Base-by-base conservation (phyloP, 2,797 vertebrate species). In the Lophius americanus region DNA sequence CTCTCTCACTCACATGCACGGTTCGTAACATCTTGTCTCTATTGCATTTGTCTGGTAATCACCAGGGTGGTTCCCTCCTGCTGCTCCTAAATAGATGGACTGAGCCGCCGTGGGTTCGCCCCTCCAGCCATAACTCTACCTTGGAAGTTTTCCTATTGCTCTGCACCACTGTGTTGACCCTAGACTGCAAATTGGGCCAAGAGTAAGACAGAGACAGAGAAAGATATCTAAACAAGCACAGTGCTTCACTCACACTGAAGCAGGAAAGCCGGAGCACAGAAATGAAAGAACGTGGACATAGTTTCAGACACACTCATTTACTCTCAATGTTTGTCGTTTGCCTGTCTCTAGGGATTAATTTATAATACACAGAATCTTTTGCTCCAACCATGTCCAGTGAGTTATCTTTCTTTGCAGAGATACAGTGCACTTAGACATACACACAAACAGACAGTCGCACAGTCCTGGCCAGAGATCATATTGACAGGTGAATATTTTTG, bases 41-140 rank as follows among this genome's bases (percentile, higher is more conserved):
- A 92, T 64, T 92, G 84, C 88, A 92, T 88, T 92, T 93, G 91
- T 85, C 85, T 87, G 90, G 94, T 92, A 95, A 94, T 95, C 93
- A 94, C 91, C 88, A 87, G 58, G 88, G 90, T 86, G 85, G 87
- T 84, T 81, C 88, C 89, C 88, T 90, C 88, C 89, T 89, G 89
- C 91, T 87, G 84, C 76, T 86, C 82, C 75, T 81, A 85, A 92
- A 94, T 90, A 92, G 92, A 94, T 94, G 90, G 91, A 83, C 79
- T 74, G 57, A 83, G 85, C 83, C 81, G 85, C 85, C 87, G 82
- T 81, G 85, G 86, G 89, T 92, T 92, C 79, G 83, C 63, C 90
- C 84, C 87, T 91, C 87, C 70, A 78, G 86, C 83, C 89, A 94
- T 95, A 93, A 94, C 91, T 95, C 91, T 93, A 92, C 68, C 69